A percentile compares a stretch with the other conserved stretches of the same genome.
Conservation (phyloP, 37 sponge, comb jelly and placozoan genomes). For the Crambe crambe region DNA sequence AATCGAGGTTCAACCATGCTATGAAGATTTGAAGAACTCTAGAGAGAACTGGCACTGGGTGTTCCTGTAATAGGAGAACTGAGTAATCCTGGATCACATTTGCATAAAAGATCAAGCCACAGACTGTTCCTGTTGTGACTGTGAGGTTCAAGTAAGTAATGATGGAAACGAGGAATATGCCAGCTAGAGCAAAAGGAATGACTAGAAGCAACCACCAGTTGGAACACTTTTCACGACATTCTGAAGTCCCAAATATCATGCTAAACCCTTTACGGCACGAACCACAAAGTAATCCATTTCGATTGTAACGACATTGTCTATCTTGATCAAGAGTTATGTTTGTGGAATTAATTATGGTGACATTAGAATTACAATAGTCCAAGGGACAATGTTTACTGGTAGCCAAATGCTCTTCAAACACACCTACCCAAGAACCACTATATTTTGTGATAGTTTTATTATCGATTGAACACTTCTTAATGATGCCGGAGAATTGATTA, state of each 20-base stretch:
- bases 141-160: conserved; percentile 42
- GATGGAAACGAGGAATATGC: conserved; percentile 22
- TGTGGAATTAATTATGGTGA: not conserved
- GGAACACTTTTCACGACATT: conserved; percentile 20
- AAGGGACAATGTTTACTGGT: not conserved
- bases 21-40: conserved; percentile 6
- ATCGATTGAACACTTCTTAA: not conserved
- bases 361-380: conserved; percentile 19
- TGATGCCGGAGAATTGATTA: not conserved
- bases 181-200: conserved; percentile 17
- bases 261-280: conserved; percentile 28
- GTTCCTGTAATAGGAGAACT: not conserved
- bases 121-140: conserved; percentile 39
- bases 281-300: conserved; percentile 52
- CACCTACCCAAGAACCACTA: not conserved
- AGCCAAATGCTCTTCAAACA: not conserved
- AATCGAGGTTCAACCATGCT: conserved; percentile 34
- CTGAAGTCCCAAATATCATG: conserved; percentile 19
- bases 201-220: conserved; percentile 1
- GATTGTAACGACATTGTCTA: conserved; percentile 36
- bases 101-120: conserved; percentile 51
- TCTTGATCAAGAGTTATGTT: not conserved
- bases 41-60: not conserved
- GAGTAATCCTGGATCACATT: conserved; percentile 20
- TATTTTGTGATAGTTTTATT: not conserved